Percentiles rank a stretch among this genome's conserved stretches.
These are phyloP conservation scores for Carterocephalus palaemon DNA, from an alignment of 2,888 invertebrate species.

Conservation along the genomic window DNA sequence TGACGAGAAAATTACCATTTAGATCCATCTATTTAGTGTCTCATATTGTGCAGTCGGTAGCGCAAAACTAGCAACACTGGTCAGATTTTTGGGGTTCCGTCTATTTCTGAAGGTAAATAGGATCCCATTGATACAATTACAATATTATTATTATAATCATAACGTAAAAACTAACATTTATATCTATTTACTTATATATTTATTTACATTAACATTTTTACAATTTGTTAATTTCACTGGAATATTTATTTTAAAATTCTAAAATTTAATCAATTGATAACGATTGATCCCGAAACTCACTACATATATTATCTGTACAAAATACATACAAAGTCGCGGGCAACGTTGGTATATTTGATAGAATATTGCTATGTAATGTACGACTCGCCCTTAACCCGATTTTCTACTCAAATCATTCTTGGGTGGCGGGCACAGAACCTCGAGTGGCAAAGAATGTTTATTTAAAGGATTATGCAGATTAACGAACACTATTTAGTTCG, in stretches of 20 bases:
- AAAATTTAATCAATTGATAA: no score
- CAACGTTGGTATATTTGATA: neutral
- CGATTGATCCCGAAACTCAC: no score
- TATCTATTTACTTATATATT: no score
- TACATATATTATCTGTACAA: no score
- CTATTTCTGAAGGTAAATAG: neutral
- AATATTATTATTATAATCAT: no score
- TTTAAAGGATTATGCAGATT: constrained; percentile 70
- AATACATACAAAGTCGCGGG: no score
- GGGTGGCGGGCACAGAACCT: constrained; percentile 51
- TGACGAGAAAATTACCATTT: constrained; percentile 37
- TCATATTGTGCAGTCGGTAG: constrained; percentile 35
- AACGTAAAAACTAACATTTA: no score
- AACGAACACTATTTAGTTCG: constrained; percentile 43
- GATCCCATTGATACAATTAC: no score
- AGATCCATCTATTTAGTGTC: constrained; percentile 25
- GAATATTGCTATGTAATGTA: neutral
- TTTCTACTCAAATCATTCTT: constrained; percentile 42
- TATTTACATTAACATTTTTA: no score
- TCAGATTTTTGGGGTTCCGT: constrained; percentile 23
- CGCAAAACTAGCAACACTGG: constrained; percentile 41
- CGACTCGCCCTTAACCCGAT: constrained; percentile 2
- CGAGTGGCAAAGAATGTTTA: constrained; percentile 61
- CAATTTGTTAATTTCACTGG: no score
- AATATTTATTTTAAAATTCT: no score